Base-by-base conservation (phyloP, 2,113 vertebrate species). In the Chitala chitala region DNA sequence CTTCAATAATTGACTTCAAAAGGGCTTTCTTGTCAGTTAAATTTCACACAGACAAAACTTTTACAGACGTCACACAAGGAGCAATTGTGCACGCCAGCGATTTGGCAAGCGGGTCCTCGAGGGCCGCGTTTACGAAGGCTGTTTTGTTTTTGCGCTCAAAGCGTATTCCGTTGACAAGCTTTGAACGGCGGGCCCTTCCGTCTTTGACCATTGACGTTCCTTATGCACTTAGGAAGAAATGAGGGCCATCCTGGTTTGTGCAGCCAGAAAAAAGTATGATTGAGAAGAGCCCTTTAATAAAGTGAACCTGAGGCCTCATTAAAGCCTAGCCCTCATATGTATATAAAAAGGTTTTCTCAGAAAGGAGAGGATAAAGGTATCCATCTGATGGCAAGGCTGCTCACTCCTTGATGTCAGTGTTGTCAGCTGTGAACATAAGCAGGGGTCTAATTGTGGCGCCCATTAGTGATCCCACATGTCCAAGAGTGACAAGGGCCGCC, bases 391-490 rank as follows among this genome's bases (percentile, higher is more conserved):
- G 61, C 63, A 69, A 48, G 58, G 44, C 50, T 20, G 3, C 65
- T 53, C n/a, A 59, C 38, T 69, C 40, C 7, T 70, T 36, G 71
- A 69, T 72, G 63, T 76, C 69, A 73, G 44, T 63, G 46, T 76
- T 72, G 44, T 69, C 74, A 71, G 63, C 22, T 15, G 63, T 69
- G 70, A 53, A 29, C 20, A 73, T 46, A 54, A 53, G 50, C 74
- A 69, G 56, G 59, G 53, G 54, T 46, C 48, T 73, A 73, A 76
- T 79, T 76, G 74, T 71, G 42, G 50, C 76, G 58, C 26, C 74
- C 74, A 73, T 79, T 76, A 79, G 55, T 56, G 36, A 58, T 64
- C 63, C 73, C 55, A 36, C 71, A 29, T 78, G 71, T 65, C 36
- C n/a, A 4, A 24, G 63, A 59, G 56, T 73, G 71, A 76, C 74